A percentile compares a stretch with the other conserved stretches of the same genome.
These are phyloP conservation scores for Halcyon senegalensis DNA, from an alignment of 2,113 vertebrate genomes.

Conservation along the genomic window DNA sequence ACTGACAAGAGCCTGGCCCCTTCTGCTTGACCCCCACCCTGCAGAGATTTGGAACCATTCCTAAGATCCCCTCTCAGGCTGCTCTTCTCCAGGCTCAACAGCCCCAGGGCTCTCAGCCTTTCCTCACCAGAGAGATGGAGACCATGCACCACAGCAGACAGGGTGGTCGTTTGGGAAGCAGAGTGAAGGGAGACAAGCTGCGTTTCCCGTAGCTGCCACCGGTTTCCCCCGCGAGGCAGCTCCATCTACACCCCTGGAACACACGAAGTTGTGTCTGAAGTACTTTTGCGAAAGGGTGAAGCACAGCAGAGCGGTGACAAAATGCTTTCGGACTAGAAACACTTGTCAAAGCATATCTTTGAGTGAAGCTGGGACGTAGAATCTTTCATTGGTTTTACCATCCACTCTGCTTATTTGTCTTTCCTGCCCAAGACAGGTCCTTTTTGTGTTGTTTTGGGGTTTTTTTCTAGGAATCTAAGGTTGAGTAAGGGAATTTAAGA, in stretches of 20 bases:
- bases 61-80: too few relatives aligned
- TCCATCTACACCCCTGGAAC: fast-evolving
- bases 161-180: background rate
- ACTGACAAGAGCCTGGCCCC: too few relatives aligned
- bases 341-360: fast-evolving
- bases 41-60: too few relatives aligned
- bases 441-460: too few relatives aligned
- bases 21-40: too few relatives aligned
- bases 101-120: too few relatives aligned
- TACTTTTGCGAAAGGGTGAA: background rate
- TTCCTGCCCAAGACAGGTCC: background rate
- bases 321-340: background rate
- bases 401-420: background rate
- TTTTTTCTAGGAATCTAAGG: background rate
- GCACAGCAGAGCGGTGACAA: background rate
- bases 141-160: background rate
- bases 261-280: fast-evolving
- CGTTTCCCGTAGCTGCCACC: fast-evolving
- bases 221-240: background rate
- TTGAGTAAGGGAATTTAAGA: background rate
- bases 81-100: too few relatives aligned
- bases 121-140: background rate
- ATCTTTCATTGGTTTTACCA: background rate
- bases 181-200: background rate
- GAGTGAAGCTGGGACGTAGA: fast-evolving